Conservation (phyloP, 1,140 invertebrate genomes). For the Adoxophyes honmai region DNA sequence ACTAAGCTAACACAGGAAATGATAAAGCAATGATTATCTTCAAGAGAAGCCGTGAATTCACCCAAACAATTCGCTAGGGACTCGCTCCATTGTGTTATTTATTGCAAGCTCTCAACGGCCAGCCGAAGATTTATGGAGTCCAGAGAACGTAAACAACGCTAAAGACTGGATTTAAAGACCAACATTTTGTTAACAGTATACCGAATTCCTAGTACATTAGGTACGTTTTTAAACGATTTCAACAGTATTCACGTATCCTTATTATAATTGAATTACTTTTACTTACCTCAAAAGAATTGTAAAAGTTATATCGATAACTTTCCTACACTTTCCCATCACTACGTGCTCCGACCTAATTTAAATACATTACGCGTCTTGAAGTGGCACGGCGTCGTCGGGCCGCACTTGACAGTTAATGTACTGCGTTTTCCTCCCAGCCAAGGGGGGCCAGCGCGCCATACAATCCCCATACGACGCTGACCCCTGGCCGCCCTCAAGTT, state of each 20-base stretch:
- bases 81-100: constrained; percentile 4
- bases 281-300: too few relatives aligned
- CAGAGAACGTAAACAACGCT: constrained; percentile 6
- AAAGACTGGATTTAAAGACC: too few relatives aligned
- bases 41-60: neutral
- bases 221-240: too few relatives aligned
- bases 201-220: too few relatives aligned
- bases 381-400: constrained; percentile 13
- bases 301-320: neutral
- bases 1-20: too few relatives aligned
- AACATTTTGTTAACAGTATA: too few relatives aligned
- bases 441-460: neutral
- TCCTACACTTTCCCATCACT: neutral
- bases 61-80: neutral
- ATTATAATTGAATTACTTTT: too few relatives aligned
- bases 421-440: neutral
- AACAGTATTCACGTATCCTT: too few relatives aligned
- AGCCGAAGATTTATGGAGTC: constrained; percentile 3
- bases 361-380: constrained; percentile 41
- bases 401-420: constrained; percentile 12
- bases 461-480: neutral
- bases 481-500: neutral
- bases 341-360: constrained; percentile 43
- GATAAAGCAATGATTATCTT: too few relatives aligned
- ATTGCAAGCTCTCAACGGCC: neutral